A percentile compares a stretch with the other conserved stretches of the same genome.
phyloP scores from a whole-genome alignment of 2,888 invertebrate genomes.

The Pseudoips prasinana region DNA sequence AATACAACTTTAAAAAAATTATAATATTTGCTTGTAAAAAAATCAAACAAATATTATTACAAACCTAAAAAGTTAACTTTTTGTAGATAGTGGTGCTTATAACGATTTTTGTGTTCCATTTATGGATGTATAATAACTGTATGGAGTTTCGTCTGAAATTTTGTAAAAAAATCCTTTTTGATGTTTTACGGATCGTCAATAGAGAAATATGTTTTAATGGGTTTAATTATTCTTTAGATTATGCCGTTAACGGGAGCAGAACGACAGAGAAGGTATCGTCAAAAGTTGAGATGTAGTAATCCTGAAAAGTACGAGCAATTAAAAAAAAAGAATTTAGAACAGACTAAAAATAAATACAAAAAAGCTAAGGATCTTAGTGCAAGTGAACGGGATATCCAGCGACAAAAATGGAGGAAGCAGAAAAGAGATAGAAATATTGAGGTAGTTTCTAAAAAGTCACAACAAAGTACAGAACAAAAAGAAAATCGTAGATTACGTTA shows the following conservation, averaged over 20 bases:
- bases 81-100: background rate
- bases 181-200: too few species aligned
- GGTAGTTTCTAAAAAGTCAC: constrained; percentile 1
- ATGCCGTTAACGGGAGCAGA: constrained; percentile 4
- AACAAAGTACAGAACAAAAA: constrained; percentile 4
- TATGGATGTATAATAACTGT: too few species aligned
- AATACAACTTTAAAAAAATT: too few species aligned
- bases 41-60: too few species aligned
- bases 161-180: too few species aligned
- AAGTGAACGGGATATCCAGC: background rate
- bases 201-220: too few species aligned
- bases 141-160: too few species aligned
- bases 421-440: background rate
- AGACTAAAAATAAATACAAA: background rate
- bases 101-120: too few species aligned
- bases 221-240: background rate
- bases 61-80: too few species aligned
- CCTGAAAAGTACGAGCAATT: background rate
- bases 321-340: constrained; percentile 7
- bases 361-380: too few species aligned
- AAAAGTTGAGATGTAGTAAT: constrained; percentile 2
- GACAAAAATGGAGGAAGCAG: constrained; percentile 1
- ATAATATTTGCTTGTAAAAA: too few species aligned
- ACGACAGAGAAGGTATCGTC: constrained; percentile 4
- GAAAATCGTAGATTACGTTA: constrained; percentile 6